phyloP scores from a whole-genome alignment of 2,113 vertebrate species.

The Coturnix japonica region DNA sequence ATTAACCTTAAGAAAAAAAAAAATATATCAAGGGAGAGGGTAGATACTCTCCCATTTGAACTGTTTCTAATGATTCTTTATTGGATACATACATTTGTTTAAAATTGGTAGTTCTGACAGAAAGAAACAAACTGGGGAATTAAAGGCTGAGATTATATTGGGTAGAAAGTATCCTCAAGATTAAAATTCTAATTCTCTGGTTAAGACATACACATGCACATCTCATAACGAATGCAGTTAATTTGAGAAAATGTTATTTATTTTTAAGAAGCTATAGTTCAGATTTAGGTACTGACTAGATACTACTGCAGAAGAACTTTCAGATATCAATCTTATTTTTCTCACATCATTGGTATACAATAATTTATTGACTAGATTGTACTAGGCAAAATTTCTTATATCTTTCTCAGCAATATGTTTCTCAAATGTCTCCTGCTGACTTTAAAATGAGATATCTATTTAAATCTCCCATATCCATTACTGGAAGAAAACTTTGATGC shows the following conservation, averaged over 20 bases:
- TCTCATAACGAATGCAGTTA: neutral
- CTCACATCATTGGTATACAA: neutral
- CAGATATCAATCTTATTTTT: neutral
- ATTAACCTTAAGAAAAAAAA: slow-evolving; percentile 13
- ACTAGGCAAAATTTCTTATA: neutral
- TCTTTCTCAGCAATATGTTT: neutral
- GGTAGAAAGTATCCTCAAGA: neutral
- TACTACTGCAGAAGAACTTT: neutral
- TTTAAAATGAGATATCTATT: slow-evolving; percentile 15
- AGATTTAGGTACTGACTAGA: neutral
- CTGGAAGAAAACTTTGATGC: neutral
- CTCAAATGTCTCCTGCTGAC: neutral
- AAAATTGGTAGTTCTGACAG: neutral
- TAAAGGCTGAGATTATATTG: neutral
- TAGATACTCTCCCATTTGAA: neutral
- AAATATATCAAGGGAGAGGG: neutral
- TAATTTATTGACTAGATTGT: neutral
- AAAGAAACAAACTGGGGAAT: neutral
- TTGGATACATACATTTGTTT: neutral
- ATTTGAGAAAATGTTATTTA: neutral
- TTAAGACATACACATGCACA: neutral
- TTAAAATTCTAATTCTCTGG: neutral
- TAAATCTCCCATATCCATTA: neutral
- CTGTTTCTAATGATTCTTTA: neutral
- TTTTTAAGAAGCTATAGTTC: neutral